Percentiles rank a stretch among this genome's conserved stretches.
phyloP scores from a whole-genome alignment of 2,888 invertebrate genomes.

The Rhabditophanes sp. region DNA sequence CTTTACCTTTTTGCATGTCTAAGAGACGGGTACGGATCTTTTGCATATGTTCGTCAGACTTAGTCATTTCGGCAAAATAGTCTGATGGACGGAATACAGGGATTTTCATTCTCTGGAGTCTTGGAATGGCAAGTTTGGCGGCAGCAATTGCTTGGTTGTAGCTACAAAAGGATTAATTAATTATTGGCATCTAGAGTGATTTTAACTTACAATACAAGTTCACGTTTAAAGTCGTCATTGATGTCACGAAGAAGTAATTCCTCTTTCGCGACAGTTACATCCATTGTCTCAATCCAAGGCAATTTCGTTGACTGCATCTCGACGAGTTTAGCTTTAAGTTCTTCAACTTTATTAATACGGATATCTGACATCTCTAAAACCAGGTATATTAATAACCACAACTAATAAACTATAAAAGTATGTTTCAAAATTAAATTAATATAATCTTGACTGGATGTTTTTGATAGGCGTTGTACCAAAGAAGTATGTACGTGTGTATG shows the following conservation, averaged over 20 bases:
- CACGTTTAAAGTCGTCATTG: constrained; percentile 37
- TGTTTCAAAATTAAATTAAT: too few relatives aligned
- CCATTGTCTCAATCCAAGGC: constrained; percentile 34
- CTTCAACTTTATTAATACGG: too few relatives aligned
- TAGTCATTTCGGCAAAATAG: constrained; percentile 98
- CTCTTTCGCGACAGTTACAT: constrained; percentile 20
- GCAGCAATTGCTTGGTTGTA: constrained; percentile 56
- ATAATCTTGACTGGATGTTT: too few relatives aligned
- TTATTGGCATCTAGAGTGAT: not conserved
- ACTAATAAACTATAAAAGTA: too few relatives aligned
- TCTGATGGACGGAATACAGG: constrained; percentile 75
- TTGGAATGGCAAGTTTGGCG: constrained; percentile 63
- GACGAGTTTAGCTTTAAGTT: too few relatives aligned
- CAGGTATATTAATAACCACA: too few relatives aligned
- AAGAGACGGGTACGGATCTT: constrained; percentile 51
- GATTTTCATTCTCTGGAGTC: constrained; percentile 59
- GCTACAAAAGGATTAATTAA: constrained; percentile 16
- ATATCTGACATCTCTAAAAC: too few relatives aligned
- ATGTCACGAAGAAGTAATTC: constrained; percentile 20
- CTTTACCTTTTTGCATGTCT: constrained; percentile 58
- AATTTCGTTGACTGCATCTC: too few relatives aligned
- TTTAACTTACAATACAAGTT: constrained; percentile 31
- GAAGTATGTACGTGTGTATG: too few relatives aligned
- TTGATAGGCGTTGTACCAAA: too few relatives aligned
- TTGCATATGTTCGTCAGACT: constrained; percentile 90